Evolutionary conservation across 2,797 vertebrate species (phyloP).

Genomic region (Cygnus olor): DNA sequence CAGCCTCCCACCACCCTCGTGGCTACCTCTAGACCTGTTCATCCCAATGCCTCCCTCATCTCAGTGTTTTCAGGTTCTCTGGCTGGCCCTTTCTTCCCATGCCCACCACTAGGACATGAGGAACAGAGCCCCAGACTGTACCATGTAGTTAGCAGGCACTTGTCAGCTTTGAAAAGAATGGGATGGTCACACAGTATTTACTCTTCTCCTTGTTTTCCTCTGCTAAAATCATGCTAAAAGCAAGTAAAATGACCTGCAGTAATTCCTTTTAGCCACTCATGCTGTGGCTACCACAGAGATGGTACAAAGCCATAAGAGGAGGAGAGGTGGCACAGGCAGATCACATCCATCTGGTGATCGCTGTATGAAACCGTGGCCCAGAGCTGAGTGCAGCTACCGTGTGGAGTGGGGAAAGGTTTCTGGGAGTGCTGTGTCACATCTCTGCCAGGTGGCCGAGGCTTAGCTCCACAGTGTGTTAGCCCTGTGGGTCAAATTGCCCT

Average conservation of each 20-base stretch:
- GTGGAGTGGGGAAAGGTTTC: not conserved
- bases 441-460: not conserved
- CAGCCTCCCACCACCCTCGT: not conserved
- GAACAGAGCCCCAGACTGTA: not conserved
- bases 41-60: not conserved
- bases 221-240: not conserved
- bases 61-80: not conserved
- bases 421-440: not conserved
- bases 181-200: not conserved
- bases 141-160: not conserved
- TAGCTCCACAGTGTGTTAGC: not conserved
- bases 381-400: not conserved
- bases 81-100: not conserved
- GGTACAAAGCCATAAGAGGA: not conserved
- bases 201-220: not conserved
- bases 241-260: not conserved
- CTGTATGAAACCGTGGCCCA: not conserved
- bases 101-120: not conserved
- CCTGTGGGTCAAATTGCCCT: not conserved
- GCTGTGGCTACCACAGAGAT: not conserved
- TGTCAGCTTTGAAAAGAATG: not conserved
- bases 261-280: not conserved
- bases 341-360: rapidly evolving
- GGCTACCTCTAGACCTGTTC: not conserved
- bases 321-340: not conserved